phyloP scores from a whole-genome alignment of 1,140 invertebrate genomes.

The Drosophila watanabei region DNA sequence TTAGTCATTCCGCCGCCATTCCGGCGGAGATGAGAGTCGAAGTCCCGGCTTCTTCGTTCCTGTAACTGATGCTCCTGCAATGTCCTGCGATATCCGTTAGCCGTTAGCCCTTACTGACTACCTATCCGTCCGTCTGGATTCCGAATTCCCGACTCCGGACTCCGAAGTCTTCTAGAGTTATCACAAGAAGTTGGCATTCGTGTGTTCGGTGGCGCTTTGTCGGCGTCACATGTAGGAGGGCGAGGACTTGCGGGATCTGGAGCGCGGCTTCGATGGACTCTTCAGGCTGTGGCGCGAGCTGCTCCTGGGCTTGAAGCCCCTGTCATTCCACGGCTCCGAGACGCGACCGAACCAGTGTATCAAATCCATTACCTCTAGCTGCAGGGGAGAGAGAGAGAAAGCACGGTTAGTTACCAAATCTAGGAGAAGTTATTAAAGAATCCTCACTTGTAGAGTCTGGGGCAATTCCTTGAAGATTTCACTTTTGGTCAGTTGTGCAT shows the following conservation, averaged over 20 bases:
- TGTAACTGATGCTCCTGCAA: constrained; percentile 19
- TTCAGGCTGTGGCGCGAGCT: constrained; percentile 75
- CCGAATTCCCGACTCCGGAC: constrained; percentile 2
- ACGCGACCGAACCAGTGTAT: constrained; percentile 82
- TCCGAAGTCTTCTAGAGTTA: constrained; percentile 48
- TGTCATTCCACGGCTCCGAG: constrained; percentile 79
- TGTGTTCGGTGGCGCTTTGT: constrained; percentile 59
- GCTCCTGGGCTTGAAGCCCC: constrained; percentile 68
- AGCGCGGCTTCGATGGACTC: constrained; percentile 74
- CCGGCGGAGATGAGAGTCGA: constrained; percentile 10
- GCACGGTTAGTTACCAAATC: neutral
- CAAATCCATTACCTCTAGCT: constrained; percentile 81
- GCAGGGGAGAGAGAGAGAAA: neutral
- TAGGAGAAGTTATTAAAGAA: neutral
- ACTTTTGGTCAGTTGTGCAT: constrained; percentile 87
- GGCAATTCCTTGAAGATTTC: constrained; percentile 89
- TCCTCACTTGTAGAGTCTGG: constrained; percentile 87
- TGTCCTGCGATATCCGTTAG: neutral
- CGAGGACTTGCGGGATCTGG: constrained; percentile 79
- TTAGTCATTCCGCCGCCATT: constrained; percentile 7
- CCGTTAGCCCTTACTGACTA: constrained; percentile 24
- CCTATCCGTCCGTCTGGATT: constrained; percentile 3
- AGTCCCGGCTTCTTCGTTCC: constrained; percentile 29
- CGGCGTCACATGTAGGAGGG: constrained; percentile 82
- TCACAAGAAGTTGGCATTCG: constrained; percentile 60